Percentiles rank a stretch among this genome's conserved stretches.
These are phyloP conservation scores for Cavia porcellus DNA, from an alignment of 2,113 vertebrate species.

Conservation along the genomic window DNA sequence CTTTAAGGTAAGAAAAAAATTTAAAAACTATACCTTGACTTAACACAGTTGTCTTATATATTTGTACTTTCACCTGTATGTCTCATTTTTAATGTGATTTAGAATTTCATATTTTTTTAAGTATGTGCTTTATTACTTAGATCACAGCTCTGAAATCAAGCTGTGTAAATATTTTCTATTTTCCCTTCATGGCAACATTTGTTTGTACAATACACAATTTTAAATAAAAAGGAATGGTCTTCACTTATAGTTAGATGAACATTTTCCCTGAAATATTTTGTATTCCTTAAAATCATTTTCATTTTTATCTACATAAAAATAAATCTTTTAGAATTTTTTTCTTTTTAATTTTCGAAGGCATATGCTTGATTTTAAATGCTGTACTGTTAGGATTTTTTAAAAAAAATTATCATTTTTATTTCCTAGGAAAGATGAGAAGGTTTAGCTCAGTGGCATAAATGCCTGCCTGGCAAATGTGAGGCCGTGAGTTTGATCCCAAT, in stretches of 20 bases:
- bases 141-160: neutral
- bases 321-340: neutral
- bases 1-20: too few species aligned
- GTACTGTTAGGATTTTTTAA: constrained; percentile 12
- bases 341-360: neutral
- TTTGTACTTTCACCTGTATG: neutral
- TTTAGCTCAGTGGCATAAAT: too few species aligned
- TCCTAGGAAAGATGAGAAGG: neutral
- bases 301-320: neutral
- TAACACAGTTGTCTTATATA: neutral
- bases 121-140: neutral
- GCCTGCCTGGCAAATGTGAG: too few species aligned
- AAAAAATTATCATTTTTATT: constrained; percentile 24
- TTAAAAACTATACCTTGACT: neutral
- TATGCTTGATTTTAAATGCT: neutral
- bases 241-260: neutral
- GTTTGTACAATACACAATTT: neutral
- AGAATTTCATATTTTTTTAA: neutral
- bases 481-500: too few species aligned
- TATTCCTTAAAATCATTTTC: neutral
- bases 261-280: neutral
- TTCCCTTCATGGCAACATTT: neutral
- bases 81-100: neutral
- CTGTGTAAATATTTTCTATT: neutral
- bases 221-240: neutral